phyloP scores from a whole-genome alignment of 2,888 invertebrate genomes.

The Branchellion lobata region DNA sequence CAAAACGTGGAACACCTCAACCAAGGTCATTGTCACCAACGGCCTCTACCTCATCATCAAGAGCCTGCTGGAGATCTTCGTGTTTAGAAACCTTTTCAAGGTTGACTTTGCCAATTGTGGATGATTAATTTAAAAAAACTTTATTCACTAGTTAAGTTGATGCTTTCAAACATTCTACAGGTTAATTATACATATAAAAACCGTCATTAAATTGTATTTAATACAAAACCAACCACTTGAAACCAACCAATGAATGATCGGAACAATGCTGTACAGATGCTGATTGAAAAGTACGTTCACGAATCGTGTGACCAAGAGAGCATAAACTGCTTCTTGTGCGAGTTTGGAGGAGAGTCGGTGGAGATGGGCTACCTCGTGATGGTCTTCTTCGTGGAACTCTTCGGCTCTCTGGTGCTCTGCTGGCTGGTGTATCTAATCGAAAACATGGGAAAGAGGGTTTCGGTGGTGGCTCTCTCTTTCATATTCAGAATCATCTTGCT shows the following conservation, averaged over 20 bases:
- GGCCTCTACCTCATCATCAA: background rate
- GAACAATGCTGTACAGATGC: too few species aligned
- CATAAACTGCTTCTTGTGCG: constrained; percentile 2
- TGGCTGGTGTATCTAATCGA: background rate
- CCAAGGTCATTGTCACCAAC: background rate
- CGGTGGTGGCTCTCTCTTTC: background rate
- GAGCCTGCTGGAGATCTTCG: background rate
- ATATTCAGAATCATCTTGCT: background rate
- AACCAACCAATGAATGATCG: too few species aligned
- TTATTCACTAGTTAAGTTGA: too few species aligned
- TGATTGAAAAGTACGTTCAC: background rate
- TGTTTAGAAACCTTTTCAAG: background rate
- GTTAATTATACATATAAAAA: too few species aligned
- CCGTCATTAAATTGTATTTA: too few species aligned
- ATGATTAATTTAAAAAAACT: too few species aligned
- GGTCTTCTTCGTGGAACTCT: background rate
- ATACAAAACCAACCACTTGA: too few species aligned
- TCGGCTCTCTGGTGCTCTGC: background rate
- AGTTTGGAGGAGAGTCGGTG: background rate
- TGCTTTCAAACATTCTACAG: too few species aligned
- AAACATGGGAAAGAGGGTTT: background rate
- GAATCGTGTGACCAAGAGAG: constrained; percentile 1
- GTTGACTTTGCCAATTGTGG: background rate
- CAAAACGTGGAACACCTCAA: background rate
- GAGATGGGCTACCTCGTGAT: background rate